Base-by-base conservation (phyloP, 1,140 invertebrate species). In the Aphelenchoides avenae region DNA sequence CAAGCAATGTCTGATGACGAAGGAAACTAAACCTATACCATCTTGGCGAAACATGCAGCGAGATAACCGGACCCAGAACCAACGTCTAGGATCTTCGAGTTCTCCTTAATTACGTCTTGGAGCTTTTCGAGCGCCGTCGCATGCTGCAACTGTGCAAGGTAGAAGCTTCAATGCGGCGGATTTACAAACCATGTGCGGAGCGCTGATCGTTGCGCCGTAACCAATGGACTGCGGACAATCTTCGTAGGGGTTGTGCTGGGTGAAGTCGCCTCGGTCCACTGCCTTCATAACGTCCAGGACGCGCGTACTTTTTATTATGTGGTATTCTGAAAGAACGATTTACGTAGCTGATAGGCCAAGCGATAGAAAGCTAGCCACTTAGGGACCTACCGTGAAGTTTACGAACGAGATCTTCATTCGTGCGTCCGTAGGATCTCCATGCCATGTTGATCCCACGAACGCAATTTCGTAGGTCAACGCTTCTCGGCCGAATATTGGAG, bases 61-160 rank as follows among this genome's bases (percentile, higher is more conserved):
- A 96, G 83, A 78, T 94, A 95, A 3, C 91, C 91, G 73, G 88
- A 91, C 13, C 92, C 92, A 61, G 89, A 94, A 5, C 92, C 92
- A 53, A 97, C 89, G 82, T 96, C 93, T 41, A 96, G 80, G 20
- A 88, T 89, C 89, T 82, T 97, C 93, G 83, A 84, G 39, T 90
- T 89, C 53, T 61, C 83, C 42, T 82, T 79, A 31, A 96, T 78
- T 66, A 92, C 86, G 62, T 88, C 86, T 69, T 86, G 84, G 51
- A 97, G 80, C 37, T 86, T 80, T 82, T 96, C 90, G 63, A 97
- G 80, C 36, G 91, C 91, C 83, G 91, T 86, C 11, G 90, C 91
- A 82, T 96, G 91, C 86, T 80, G 57, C 43, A 76, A 67, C 46
- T 24, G 9, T 44, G 51, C 7, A 46, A 43, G 18, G 9, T 36